Base-by-base conservation (phyloP, 1,140 invertebrate genomes). In the Drosophila lowei region DNA sequence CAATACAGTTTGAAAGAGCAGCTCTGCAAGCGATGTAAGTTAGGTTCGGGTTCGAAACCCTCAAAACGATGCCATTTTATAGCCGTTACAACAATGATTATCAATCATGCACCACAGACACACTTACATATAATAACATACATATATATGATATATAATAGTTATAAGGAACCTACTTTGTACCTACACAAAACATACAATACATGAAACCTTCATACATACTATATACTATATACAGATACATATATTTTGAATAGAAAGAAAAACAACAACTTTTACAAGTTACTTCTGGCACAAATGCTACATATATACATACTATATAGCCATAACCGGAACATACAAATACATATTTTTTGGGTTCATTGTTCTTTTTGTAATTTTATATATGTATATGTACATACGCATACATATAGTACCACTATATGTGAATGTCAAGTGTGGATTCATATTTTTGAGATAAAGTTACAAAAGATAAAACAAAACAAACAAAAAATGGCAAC, bases 231-330 rank as follows among this genome's bases (percentile, higher is more conserved):
- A 63, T 71, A 68, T 50, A 59, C 46, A n/a, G 25, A 49, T 38
- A 77, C 46, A 77, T 78, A 85, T 86, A 88, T 86, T 85, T 86
- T 86, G 81, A 86, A 88, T 86, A 86, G 68, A 72, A 34, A 64
- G 11, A 38, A 11, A 38, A 38, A 38, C 2, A 38, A 57, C 18
- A 78, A 88, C 77, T 88, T 86, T 88, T 85, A 85, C 80, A 74
- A 68, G 52, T 68, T 75, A 18, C 49, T 64, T 75, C 55, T 63
- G 72, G 58, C 55, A 57, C 56, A 54, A 47, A 30, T 25, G 23
- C 23, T 4, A 25, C 23, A 25, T 5, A 5, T 25, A 25, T 25
- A 25, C 5, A 25, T 25, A 25, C 23, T 5, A 25, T 68, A 57
- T 55, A 21, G 43, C 7, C 42, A 61, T 18, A 28, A 60, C 44